phyloP scores from a whole-genome alignment of 2,113 vertebrate genomes.

The Perca schrenkii region DNA sequence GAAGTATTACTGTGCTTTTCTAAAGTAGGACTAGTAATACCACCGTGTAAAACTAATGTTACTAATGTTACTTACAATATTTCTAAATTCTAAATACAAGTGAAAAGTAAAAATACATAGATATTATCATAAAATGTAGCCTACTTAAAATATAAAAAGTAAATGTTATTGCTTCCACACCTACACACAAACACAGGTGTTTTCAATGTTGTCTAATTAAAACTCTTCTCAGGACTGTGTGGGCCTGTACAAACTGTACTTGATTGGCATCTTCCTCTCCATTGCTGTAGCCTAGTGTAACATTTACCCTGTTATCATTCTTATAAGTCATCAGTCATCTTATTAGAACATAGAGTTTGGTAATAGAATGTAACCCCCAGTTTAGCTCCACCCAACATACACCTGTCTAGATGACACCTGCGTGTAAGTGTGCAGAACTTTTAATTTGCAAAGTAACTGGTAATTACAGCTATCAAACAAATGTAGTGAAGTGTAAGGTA shows the following conservation, averaged over 20 bases:
- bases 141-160: background rate
- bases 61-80: no score
- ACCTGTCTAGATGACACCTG: background rate
- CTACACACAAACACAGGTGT: background rate
- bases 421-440: background rate
- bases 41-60: background rate
- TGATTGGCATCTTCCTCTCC: background rate
- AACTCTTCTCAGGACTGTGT: background rate
- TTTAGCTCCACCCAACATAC: background rate
- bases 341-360: background rate
- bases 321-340: background rate
- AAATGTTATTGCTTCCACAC: background rate
- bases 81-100: no score
- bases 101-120: no score
- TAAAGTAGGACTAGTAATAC: background rate
- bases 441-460: background rate
- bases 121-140: background rate
- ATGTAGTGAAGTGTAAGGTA: background rate
- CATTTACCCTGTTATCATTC: background rate
- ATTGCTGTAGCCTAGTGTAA: background rate
- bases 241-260: background rate
- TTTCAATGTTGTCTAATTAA: background rate
- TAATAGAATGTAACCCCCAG: background rate
- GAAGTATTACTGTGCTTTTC: background rate
- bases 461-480: background rate